Evolutionary conservation across 1,140 invertebrate genomes (phyloP), one percentile per base, ranked within the genome.

Genomic region (Melipona quadrifasciata): DNA sequence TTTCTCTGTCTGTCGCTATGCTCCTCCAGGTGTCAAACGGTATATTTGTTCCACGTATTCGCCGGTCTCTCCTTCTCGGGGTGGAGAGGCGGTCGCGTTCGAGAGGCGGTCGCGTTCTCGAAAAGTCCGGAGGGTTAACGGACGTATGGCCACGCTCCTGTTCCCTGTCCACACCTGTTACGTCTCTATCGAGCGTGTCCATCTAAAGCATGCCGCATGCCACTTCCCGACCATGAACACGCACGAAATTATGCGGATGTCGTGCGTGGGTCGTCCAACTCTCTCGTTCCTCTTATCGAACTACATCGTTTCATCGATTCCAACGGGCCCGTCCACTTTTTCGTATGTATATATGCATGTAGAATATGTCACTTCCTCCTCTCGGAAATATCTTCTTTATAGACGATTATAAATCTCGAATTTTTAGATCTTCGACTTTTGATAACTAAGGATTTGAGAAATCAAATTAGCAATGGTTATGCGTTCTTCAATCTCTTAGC

Each of bases 1-100:
- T 65, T n/a, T 17, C 55, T 31, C 51, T 64, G 31, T 21, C 55
- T 71, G 31, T 58, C 5, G 1, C 6, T 39, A n/a, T 21, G 53
- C 55, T 34, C 8, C 64, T 80, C 87, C 90, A 90, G 90, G 90
- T 90, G 90, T 90, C 89, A 86, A 90, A 90, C 86, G 82, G 86
- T 84, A 65, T 84, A 72, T 84, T 85, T 86, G 86, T 89, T 84
- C 84, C 72, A 67, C 64, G 84, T 73, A 67, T 89, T 88, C 71
- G 27, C 61, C 12, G n/a, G 47, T 34, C 27, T 53, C 17, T 61
- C 2, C 58, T 61, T 24, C 58, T 57, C 27, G 39, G 16, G 27
- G 14, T 21, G 17, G 51, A 64, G 67, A 64, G n/a, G 47, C 3
- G 17, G 39, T 24, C 53, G 70, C 47, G 58, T 34, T 47, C 34